phyloP scores from a whole-genome alignment of 2,888 invertebrate species.

The Halocaridina rubra region DNA sequence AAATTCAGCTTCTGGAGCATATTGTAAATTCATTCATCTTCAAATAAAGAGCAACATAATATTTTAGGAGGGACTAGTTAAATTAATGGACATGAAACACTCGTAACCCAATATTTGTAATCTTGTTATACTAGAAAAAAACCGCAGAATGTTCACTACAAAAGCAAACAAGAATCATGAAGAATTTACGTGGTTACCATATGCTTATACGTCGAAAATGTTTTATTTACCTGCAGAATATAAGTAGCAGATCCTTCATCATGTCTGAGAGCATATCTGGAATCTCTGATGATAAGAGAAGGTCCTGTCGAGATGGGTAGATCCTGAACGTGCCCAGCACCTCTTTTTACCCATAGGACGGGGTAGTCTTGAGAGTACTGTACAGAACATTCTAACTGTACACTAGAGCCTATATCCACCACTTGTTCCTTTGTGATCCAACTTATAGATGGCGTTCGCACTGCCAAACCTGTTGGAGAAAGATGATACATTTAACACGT shows the following conservation, averaged over 20 bases:
- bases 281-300: slow-evolving; percentile 86
- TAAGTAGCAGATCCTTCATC: slow-evolving; percentile 85
- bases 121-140: too few species aligned
- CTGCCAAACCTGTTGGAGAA: slow-evolving; percentile 71
- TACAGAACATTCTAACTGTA: slow-evolving; percentile 88
- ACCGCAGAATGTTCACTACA: too few species aligned
- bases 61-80: too few species aligned
- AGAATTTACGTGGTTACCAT: too few species aligned
- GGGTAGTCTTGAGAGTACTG: slow-evolving; percentile 90
- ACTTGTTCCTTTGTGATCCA: slow-evolving; percentile 93
- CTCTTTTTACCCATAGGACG: slow-evolving; percentile 83
- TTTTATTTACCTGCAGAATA: slow-evolving; percentile 74
- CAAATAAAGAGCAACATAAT: too few species aligned
- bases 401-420: slow-evolving; percentile 89
- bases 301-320: slow-evolving; percentile 86
- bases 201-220: too few species aligned
- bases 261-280: slow-evolving; percentile 83
- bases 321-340: slow-evolving; percentile 75
- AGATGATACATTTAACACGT: too few species aligned
- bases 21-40: too few species aligned
- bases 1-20: too few species aligned
- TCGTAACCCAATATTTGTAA: too few species aligned
- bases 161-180: too few species aligned
- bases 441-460: slow-evolving; percentile 69
- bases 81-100: too few species aligned